Percentiles rank a stretch among this genome's conserved stretches.
Conservation (phyloP, 2,797 vertebrate species). For the Cossypha caffra region DNA sequence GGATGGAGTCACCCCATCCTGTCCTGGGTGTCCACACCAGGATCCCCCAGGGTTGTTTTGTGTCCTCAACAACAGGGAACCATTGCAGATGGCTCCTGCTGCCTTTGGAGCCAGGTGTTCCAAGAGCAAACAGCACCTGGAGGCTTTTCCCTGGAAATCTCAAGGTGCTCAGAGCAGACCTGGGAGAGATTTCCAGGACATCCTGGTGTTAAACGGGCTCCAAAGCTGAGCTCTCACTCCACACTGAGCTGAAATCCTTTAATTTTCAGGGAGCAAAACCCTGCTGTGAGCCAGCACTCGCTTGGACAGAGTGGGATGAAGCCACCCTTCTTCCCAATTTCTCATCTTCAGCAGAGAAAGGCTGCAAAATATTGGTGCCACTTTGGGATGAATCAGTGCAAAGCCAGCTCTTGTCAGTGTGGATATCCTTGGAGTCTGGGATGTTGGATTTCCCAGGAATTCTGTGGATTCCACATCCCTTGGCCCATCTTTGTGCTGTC, state of each 20-base stretch:
- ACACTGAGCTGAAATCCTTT: neutral
- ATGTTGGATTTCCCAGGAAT: neutral
- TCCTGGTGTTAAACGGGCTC: accelerated
- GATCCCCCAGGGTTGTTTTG: neutral
- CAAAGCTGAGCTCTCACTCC: neutral
- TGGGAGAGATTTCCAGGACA: neutral
- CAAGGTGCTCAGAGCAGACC: neutral
- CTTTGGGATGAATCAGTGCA: neutral
- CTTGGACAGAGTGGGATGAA: neutral
- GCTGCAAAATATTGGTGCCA: neutral
- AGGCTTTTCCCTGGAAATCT: neutral
- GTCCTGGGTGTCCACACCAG: neutral
- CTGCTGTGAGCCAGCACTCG: accelerated
- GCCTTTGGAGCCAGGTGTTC: neutral
- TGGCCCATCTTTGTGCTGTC: too few species aligned
- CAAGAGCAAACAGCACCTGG: neutral
- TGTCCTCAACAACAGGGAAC: accelerated
- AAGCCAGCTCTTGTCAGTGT: neutral
- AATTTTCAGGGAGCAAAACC: neutral
- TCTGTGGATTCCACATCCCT: neutral
- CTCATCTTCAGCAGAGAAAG: neutral
- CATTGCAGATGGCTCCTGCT: neutral
- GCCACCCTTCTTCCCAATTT: neutral
- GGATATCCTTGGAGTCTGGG: neutral
- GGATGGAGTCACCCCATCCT: neutral